These are phyloP conservation scores for Spongilla lacustris DNA, from an alignment of 37 sponge, comb jelly and placozoan genomes.

Conservation along the genomic window DNA sequence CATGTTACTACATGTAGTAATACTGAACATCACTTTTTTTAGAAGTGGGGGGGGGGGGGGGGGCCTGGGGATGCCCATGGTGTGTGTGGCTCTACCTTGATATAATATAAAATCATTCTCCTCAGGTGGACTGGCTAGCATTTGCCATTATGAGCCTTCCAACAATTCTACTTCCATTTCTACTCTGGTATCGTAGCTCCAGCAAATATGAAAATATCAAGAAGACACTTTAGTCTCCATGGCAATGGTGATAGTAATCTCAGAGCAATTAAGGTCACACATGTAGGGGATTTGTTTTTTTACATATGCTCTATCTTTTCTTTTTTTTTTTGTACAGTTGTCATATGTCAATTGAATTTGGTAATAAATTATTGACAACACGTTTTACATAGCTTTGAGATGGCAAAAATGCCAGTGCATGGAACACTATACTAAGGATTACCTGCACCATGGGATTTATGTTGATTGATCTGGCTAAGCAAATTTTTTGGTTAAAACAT, in stretches of 20 bases:
- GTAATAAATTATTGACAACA: not conserved
- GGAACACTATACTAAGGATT: too few relatives aligned
- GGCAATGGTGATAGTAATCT: not conserved
- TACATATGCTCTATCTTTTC: not conserved
- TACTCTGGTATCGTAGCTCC: slow-evolving; percentile 84
- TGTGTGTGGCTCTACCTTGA: too few relatives aligned
- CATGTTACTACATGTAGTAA: too few relatives aligned
- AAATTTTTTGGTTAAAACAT: too few relatives aligned
- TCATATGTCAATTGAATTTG: not conserved
- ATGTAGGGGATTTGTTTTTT: not conserved
- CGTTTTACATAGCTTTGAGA: too few relatives aligned
- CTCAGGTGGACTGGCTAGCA: slow-evolving; percentile 89
- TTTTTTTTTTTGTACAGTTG: not conserved
- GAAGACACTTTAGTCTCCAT: not conserved
- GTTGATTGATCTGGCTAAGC: too few relatives aligned
- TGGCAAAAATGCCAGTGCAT: too few relatives aligned
- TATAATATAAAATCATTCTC: too few relatives aligned
- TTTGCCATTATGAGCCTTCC: slow-evolving; percentile 83
- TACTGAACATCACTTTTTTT: too few relatives aligned
- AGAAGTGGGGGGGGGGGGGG: too few relatives aligned
- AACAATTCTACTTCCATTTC: slow-evolving; percentile 82
- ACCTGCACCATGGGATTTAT: too few relatives aligned
- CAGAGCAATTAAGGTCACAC: not conserved
- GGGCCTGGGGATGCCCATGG: too few relatives aligned
- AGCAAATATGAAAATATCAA: slow-evolving; percentile 77